Evolutionary conservation across 2,797 vertebrate species (phyloP), one percentile per base, ranked within the genome.

Genomic region (Limosa lapponica): DNA sequence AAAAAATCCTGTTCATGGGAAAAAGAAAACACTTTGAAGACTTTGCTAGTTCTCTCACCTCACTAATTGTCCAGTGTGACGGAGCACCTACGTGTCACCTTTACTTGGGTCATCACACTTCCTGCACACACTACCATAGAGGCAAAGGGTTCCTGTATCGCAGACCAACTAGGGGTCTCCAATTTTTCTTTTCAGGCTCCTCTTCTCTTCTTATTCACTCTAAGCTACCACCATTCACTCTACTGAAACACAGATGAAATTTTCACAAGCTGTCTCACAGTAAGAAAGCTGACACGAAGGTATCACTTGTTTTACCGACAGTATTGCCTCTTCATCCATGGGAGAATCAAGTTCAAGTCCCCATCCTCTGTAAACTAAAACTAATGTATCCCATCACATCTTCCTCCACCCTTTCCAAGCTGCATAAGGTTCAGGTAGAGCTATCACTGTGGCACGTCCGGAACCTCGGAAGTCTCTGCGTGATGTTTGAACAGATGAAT

Each of bases 321-420:
- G 71, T 14, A 46, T 39, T 51, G 37, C 28, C 32, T 65, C 52
- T 65, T 82, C 48, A 52, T 54, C 43, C 36, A 10, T 0, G 2
- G 10, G 1, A 86, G 70, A 96, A 90, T 44, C 41, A 65, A 91
- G 71, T 73, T 87, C 6, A 6, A 78, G 52, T 30, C 51, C 17
- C 13, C 8, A 52, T 34, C 16, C n/a, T 51, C 51, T 79, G 91
- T 84, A 83, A 96, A 83, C 36, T 82, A 82, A 94, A 91, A 79
- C 90, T 67, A 37, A 41, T 4, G 16, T 84, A 90, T 95, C 80
- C 13, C 12, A 69, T 86, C 34, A 48, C 94, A 79, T 62, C 73
- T 84, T 52, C 11, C 25, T 9, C 8, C 13, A 57, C 13, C 5
- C 37, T 7, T 78, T 93, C 69, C 73, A 88, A 75, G 22, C 6